Base-by-base conservation (phyloP, 2,888 invertebrate species). In the Orchesella flavescens region DNA sequence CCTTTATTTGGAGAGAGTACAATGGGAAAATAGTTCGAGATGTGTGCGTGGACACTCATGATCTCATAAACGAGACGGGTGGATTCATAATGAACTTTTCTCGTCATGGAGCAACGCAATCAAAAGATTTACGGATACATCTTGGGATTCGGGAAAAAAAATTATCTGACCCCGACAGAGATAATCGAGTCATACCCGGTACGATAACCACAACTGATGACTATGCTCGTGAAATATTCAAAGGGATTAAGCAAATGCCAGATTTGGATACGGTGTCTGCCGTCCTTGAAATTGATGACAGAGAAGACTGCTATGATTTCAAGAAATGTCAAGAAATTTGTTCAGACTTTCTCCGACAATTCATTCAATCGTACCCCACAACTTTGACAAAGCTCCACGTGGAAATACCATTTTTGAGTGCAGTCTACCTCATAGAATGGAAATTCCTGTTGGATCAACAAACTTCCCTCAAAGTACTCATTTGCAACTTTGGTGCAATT, bases 401-500 rank as follows among this genome's bases (percentile, higher is more conserved):
- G 43, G 86, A 86, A 80, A 73, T 86, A 21, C 86, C 86, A 5
- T 84, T 83, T n/a, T 9, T 86, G 5, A 78, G 83, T 59, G 23
- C 75, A 2, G 59, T 53, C 15, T 73, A 83, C 24, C 79, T 86
- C 0, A 73, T 73, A 0, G 74, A 83, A 13, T 86, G 86, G 86
- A 84, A 84, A 75, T 79, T 71, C 44, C 68, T 86, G 19, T 10
- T 86, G 73, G 84, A 86, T 21, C 77, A 83, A 44, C 86, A 86
- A 44, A 65, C 21, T 3, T 49, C 43, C 7, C 61, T 86, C 10
- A 24, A 72, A 43, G 61, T 53, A 3, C 69, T 86, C 13, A 84
- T 73, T 13, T 85, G 84, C 21, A 85, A 84, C 53, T 86, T 86
- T 84, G 86, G 86, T 24, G 63, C 71, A 2, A 75, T 86, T 21